phyloP scores from a whole-genome alignment of 2,888 invertebrate genomes.

The Baronia brevicornis region DNA sequence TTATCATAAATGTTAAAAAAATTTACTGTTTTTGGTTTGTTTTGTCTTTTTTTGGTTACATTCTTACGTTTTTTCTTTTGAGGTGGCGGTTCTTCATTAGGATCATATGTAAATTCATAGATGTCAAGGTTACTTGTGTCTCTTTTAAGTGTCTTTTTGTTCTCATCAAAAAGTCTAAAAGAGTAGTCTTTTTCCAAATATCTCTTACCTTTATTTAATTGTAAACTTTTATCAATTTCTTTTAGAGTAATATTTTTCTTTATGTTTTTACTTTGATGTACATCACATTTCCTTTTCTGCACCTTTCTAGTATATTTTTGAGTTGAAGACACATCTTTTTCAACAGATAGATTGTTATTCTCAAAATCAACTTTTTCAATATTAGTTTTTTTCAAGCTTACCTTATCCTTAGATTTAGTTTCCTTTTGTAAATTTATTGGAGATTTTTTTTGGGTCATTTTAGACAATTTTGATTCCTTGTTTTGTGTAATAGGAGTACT shows the following conservation, averaged over 20 bases:
- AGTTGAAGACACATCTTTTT: too few species aligned
- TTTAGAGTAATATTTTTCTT: slow-evolving; percentile 7
- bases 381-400: not conserved
- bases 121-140: slow-evolving; percentile 43
- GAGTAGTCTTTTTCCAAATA: slow-evolving; percentile 33
- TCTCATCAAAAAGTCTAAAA: slow-evolving; percentile 43
- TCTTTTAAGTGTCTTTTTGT: slow-evolving; percentile 27
- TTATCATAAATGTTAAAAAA: slow-evolving; percentile 51
- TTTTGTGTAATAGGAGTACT: slow-evolving; percentile 46
- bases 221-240: slow-evolving; percentile 15
- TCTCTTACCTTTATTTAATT: slow-evolving; percentile 20
- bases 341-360: not conserved
- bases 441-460: slow-evolving; percentile 1
- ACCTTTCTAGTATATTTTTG: slow-evolving; percentile 1
- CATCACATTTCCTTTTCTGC: too few species aligned
- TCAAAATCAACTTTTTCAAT: not conserved
- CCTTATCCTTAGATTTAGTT: not conserved
- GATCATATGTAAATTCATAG: slow-evolving; percentile 68
- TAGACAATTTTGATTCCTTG: slow-evolving; percentile 19
- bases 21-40: slow-evolving; percentile 38
- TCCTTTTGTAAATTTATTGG: slow-evolving; percentile 5
- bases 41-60: slow-evolving; percentile 33
- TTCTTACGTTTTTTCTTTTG: slow-evolving; percentile 57
- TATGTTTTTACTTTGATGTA: too few species aligned
- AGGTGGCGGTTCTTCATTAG: slow-evolving; percentile 56